These are phyloP conservation scores for Nicator chloris DNA, from an alignment of 2,113 vertebrate species.

Conservation along the genomic window DNA sequence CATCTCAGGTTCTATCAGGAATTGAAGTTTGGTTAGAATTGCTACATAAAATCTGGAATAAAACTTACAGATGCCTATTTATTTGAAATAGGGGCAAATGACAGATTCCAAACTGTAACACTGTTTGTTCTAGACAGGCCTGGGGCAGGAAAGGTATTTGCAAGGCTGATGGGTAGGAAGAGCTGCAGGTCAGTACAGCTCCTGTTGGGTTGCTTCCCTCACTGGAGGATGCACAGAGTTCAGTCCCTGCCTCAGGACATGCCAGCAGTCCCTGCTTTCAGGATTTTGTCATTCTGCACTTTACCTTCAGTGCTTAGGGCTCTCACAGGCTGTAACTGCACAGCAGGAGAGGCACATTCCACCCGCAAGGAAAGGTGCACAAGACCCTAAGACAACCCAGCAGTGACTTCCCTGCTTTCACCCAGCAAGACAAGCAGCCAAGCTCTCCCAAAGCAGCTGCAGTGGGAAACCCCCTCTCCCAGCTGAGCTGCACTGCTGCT, in stretches of 20 bases:
- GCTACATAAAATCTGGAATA: not conserved
- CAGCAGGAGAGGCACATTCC: not conserved
- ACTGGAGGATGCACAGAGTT: not conserved
- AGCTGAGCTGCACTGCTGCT: not conserved
- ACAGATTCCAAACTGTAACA: not conserved
- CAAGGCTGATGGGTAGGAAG: not conserved
- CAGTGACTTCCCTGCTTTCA: not conserved
- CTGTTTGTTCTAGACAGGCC: not conserved
- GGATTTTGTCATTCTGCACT: not conserved
- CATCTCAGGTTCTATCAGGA: not conserved
- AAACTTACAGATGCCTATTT: not conserved
- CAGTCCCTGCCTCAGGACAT: not conserved
- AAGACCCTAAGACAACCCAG: not conserved
- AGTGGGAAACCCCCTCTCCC: not conserved
- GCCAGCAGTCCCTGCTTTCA: not conserved
- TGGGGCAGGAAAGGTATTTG: not conserved
- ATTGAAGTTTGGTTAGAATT: not conserved
- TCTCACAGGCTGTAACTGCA: not conserved
- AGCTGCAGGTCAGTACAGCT: not conserved
- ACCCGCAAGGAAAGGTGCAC: not conserved
- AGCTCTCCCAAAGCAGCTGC: not conserved
- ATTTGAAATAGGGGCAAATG: not conserved
- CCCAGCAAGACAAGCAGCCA: rapidly evolving
- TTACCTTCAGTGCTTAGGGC: not conserved
- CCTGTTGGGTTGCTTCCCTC: not conserved